Evolutionary conservation across 2,797 vertebrate genomes (phyloP).

Genomic region (Spheniscus humboldti): DNA sequence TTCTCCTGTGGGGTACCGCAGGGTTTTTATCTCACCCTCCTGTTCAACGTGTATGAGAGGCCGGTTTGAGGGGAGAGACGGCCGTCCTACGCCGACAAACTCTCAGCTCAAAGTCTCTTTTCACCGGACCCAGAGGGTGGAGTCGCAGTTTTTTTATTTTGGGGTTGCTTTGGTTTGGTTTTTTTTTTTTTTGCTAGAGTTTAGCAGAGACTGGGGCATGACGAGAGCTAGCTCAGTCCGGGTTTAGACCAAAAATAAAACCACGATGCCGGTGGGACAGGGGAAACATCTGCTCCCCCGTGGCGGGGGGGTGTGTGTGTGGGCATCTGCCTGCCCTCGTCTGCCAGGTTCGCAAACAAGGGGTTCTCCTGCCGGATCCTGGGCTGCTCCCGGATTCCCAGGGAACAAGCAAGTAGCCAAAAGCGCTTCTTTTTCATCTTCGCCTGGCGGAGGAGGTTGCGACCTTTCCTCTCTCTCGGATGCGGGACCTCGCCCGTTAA

Average conservation of each 20-base stretch:
- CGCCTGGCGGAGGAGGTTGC: not conserved
- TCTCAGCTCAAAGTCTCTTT: slow-evolving; percentile 4
- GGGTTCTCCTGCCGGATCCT: not conserved
- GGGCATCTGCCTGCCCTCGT: not conserved
- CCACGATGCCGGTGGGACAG: not conserved
- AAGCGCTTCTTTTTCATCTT: slow-evolving; percentile 34
- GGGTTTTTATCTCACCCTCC: slow-evolving; percentile 29
- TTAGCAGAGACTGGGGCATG: not conserved
- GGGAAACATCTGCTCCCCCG: not conserved
- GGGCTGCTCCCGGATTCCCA: not conserved
- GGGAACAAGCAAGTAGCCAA: not conserved
- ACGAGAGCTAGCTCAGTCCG: not conserved
- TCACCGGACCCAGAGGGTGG: not conserved
- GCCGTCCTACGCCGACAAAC: not conserved
- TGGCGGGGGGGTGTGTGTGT: not conserved
- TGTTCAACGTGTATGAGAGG: slow-evolving; percentile 37
- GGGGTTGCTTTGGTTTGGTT: not conserved
- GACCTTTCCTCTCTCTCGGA: not conserved
- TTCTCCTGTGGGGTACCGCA: slow-evolving; percentile 23
- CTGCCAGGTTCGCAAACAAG: not conserved
- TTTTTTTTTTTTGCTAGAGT: not conserved
- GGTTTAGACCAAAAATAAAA: not conserved
- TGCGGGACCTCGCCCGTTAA: not conserved
- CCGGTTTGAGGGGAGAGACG: not conserved
- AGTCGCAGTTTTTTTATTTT: not conserved